Evolutionary conservation across 2,888 invertebrate genomes (phyloP), one percentile per base, ranked within the genome.

Genomic region (Pyrgus malvae): DNA sequence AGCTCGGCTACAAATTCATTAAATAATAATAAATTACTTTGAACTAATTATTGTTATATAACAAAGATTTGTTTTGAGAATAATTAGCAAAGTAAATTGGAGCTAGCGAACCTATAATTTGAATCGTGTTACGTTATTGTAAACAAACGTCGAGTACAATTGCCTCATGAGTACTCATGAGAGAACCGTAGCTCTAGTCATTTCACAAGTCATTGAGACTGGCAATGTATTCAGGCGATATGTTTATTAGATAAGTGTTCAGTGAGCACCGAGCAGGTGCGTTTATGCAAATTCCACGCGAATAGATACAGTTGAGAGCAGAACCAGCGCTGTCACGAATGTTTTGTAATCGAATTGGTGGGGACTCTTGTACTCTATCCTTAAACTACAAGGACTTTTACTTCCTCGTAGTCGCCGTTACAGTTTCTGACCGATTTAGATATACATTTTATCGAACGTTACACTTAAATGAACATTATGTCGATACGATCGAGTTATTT

Each of bases 361-460:
- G 66, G 74, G 73, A 69, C 72, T 63, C 57, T 44, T 56, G 57
- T 56, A 57, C 58, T 61, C 53, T 62, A 70, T 79, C 77, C 80
- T 78, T 80, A 76, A 72, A 74, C 21, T 40, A 23, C 49, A 74
- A 76, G 77, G 76, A 76, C 79, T 79, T 78, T 82, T 80, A 83
- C 83, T 84, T 85, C 83, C 85, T 72, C 53, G 67, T 70, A 66
- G 60, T 37, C 51, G 58, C 57, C 55, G 70, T 68, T 73, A 70
- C 68, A 72, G 69, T 75, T 77, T 60, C 58, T 59, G 62, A 56
- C 60, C 60, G 59, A 63, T 61, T 50, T 61, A 56, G 59, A 56
- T 58, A 49, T 60, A 63, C 58, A 60, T 65, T 64, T 58, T 58
- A 60, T 57, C 55, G 50, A 58, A 51, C 49, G 59, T 59, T 60